phyloP scores from a whole-genome alignment of 2,113 vertebrate genomes.

The Puma concolor region DNA sequence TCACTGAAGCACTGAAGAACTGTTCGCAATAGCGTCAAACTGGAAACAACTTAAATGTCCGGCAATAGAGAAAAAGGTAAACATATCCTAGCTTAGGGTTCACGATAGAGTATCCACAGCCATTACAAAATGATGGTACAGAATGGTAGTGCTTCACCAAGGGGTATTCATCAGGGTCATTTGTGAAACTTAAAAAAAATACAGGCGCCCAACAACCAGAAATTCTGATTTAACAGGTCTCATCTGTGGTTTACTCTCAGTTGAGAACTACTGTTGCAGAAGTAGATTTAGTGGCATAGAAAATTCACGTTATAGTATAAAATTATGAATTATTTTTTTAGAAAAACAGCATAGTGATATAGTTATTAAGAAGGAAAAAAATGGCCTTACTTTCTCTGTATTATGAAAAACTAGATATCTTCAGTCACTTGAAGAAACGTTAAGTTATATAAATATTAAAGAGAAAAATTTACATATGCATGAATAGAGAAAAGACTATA shows the following conservation, averaged over 20 bases:
- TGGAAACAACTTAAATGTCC: not conserved
- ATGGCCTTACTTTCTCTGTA: not conserved
- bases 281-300: not conserved
- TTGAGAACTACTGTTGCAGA: slow-evolving; percentile 33
- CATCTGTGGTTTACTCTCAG: not conserved
- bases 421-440: slow-evolving; percentile 16
- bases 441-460: slow-evolving; percentile 39
- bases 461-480: slow-evolving; percentile 23
- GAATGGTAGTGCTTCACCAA: not conserved
- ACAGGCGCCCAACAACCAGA: not conserved
- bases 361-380: slow-evolving; percentile 1
- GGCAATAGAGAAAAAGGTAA: not conserved
- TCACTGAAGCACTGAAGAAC: not conserved
- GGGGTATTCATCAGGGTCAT: not conserved
- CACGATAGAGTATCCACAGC: not conserved
- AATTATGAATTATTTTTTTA: not conserved
- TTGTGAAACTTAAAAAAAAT: not conserved
- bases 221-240: slow-evolving; percentile 9
- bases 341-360: slow-evolving; percentile 8
- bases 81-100: not conserved
- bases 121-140: not conserved
- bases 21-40: not conserved
- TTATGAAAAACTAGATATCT: not conserved
- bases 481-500: slow-evolving; percentile 20
- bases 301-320: not conserved